phyloP scores from a whole-genome alignment of 2,888 invertebrate genomes.

The Agapetus fuscipes region DNA sequence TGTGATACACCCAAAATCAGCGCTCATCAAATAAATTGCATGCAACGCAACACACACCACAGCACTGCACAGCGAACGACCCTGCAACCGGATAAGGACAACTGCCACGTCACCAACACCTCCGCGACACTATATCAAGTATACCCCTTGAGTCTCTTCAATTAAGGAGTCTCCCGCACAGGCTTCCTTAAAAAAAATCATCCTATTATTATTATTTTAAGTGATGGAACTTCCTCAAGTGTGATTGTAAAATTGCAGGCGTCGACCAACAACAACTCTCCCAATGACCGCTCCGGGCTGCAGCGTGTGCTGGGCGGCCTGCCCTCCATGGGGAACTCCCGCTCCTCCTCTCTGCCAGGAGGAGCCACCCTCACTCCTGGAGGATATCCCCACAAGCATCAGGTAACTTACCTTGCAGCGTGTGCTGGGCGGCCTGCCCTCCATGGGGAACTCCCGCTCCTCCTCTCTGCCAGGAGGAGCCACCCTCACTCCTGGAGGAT shows the following conservation, averaged over 20 bases:
- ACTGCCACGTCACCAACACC: no score
- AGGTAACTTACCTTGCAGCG: constrained; percentile 20
- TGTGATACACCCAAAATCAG: no score
- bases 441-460: constrained; percentile 31
- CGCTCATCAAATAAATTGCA: no score
- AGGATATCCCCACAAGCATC: constrained; percentile 24
- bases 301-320: constrained; percentile 18
- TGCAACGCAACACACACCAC: no score
- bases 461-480: constrained; percentile 51
- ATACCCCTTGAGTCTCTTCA: no score
- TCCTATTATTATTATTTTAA: no score
- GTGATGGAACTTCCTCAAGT: no score
- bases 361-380: constrained; percentile 54
- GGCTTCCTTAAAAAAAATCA: no score
- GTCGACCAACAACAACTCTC: constrained; percentile 13
- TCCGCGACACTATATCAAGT: no score
- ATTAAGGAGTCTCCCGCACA: no score
- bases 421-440: constrained; percentile 23
- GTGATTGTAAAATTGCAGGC: constrained; percentile 25
- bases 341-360: constrained; percentile 45
- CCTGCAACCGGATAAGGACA: no score
- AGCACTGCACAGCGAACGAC: no score
- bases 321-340: constrained; percentile 30
- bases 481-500: constrained; percentile 48
- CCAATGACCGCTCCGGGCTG: constrained; percentile 13